Evolutionary conservation across 53 echinoderm and acorn worm genomes (phyloP).

Genomic region (Luidia sarsii): DNA sequence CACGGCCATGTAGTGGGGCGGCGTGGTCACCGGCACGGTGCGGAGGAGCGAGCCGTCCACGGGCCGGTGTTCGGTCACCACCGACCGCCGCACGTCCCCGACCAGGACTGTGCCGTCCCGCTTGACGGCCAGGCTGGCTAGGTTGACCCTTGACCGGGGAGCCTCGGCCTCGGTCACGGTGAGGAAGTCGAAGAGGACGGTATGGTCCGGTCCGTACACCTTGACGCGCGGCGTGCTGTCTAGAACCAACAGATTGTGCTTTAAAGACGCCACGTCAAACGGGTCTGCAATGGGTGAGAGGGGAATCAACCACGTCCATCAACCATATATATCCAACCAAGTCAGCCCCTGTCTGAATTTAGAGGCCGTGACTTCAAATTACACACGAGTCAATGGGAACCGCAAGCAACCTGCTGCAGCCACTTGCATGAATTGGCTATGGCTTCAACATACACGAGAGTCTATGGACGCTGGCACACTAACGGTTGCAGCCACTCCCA

Average conservation of each 20-base stretch:
- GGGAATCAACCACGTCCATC: too few relatives aligned
- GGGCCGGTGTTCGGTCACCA: constrained; percentile 39
- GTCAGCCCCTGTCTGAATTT: too few relatives aligned
- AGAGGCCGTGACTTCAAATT: too few relatives aligned
- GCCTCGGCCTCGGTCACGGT: constrained; percentile 23
- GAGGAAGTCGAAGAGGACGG: constrained; percentile 22
- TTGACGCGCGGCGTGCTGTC: constrained; percentile 39
- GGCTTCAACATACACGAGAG: too few relatives aligned
- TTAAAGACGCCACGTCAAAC: constrained; percentile 41
- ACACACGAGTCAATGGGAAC: too few relatives aligned
- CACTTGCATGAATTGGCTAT: too few relatives aligned
- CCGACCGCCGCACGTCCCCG: constrained; percentile 15
- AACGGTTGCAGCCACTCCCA: too few relatives aligned
- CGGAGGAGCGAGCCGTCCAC: constrained; percentile 42
- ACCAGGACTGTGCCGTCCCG: constrained; percentile 42
- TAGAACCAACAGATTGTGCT: constrained; percentile 32
- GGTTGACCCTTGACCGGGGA: constrained; percentile 20
- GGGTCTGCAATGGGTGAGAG: constrained; percentile 8
- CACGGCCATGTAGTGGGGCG: constrained; percentile 38
- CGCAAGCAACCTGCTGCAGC: too few relatives aligned
- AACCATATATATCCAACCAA: too few relatives aligned
- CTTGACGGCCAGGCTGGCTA: constrained; percentile 22
- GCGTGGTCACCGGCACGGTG: constrained; percentile 31
- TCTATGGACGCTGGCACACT: too few relatives aligned
- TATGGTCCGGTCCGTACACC: constrained; percentile 21